Base-by-base conservation (phyloP, 2,888 invertebrate species). In the Saturnia japonica region DNA sequence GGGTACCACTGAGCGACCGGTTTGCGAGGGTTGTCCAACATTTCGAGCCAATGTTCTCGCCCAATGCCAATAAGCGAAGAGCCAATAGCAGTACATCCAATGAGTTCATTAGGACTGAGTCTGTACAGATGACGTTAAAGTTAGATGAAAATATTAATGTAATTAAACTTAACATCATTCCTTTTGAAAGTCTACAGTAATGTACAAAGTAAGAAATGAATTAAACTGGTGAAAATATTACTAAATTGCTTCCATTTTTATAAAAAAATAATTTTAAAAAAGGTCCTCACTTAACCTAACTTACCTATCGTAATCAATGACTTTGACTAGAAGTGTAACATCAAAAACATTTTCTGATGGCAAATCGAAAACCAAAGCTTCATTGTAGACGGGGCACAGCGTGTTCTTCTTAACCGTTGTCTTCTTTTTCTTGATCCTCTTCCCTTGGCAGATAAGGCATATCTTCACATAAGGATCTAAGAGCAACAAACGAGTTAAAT, bases 391-490 rank as follows among this genome's bases (percentile, higher is more conserved):
- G 0, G 99, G 98, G 85, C 96, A 96, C 0, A 98, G 93, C 0
- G 97, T 98, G 79, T 97, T 97, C 84, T 97, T 96, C 87, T 97
- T 97, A 0, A 98, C 98, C 0, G 97, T 96, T 0, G 99, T 98
- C 89, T 98, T 98, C 89, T 98, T 97, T 94, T 98, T 98, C 91
- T 98, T 98, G 80, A 99, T 97, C 73, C 98, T 95, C 85, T 98
- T 97, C 4, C 97, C 97, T 88, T 97, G 97, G 82, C 97, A 97
- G 78, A 98, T 95, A 71, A 99, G 94, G 80, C 97, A 97, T 42
- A 98, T 97, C 93, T 99, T 99, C 71, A 99, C 98, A 89, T 98
- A 99, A 0, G 99, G 99, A 95, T 99, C 99, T 96, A 79, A 72
- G 70, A 54, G 19, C 64, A 77, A 74, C 51, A 54, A 71, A 72